phyloP scores from a whole-genome alignment of 2,113 vertebrate species.

The Poecile atricapillus region DNA sequence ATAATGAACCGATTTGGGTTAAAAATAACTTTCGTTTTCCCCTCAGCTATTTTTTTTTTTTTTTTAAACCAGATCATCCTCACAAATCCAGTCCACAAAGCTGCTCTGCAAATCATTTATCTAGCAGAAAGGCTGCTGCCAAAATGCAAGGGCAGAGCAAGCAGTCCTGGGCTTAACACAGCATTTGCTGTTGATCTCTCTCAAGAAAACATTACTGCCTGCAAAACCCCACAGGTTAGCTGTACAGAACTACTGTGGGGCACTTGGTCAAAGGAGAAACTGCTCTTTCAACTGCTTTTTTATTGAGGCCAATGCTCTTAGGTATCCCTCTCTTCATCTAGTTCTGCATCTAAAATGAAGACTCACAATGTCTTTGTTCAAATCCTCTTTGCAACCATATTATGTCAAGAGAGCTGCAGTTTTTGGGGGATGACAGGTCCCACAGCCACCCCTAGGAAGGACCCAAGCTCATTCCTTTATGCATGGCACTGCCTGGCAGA shows the following conservation, averaged over 20 bases:
- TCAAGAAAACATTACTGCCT: neutral
- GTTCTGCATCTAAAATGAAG: neutral
- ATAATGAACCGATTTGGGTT: neutral
- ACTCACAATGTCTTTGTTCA: neutral
- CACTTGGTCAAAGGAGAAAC: neutral
- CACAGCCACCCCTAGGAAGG: neutral
- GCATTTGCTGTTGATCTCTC: neutral
- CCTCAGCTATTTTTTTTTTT: neutral
- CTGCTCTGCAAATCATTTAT: neutral
- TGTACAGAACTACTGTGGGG: neutral
- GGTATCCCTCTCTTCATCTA: neutral
- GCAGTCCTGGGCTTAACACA: neutral
- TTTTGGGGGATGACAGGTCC: neutral
- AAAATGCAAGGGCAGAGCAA: neutral
- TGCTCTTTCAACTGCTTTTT: neutral
- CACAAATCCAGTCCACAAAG: slow-evolving; percentile 2
- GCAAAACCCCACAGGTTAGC: neutral
- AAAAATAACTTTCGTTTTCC: slow-evolving; percentile 29
- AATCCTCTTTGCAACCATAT: neutral
- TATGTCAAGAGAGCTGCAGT: neutral
- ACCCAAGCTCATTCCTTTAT: neutral
- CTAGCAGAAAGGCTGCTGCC: neutral
- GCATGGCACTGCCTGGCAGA: neutral
- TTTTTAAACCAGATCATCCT: slow-evolving; percentile 29
- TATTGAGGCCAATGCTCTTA: neutral